A percentile compares a stretch with the other conserved stretches of the same genome.
Evolutionary conservation across 2,113 vertebrate species (phyloP).

Genomic region (Zosterops lateralis): DNA sequence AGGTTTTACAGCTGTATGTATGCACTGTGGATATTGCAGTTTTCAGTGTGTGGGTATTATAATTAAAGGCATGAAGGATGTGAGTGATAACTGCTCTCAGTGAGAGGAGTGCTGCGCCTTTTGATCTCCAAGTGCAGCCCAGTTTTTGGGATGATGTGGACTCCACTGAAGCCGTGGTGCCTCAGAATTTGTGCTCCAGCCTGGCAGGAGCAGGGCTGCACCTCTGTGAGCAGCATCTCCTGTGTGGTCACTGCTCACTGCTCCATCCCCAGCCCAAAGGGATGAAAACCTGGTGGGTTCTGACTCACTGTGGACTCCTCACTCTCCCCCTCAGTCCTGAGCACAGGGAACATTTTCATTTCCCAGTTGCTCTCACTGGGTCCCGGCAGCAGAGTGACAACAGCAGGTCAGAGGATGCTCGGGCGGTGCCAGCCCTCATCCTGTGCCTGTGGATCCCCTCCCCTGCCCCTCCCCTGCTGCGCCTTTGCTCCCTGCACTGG

Average conservation of each 20-base stretch:
- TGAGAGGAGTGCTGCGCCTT: neutral
- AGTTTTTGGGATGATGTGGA: neutral
- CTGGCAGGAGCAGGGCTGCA: neutral
- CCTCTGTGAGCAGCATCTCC: accelerated
- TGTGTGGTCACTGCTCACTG: accelerated
- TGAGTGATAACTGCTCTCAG: neutral
- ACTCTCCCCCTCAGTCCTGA: neutral
- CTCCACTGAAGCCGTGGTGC: neutral
- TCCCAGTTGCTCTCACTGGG: neutral
- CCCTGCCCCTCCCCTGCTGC: constrained; percentile 21
- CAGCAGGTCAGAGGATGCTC: neutral
- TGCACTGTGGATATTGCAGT: neutral
- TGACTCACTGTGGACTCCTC: accelerated
- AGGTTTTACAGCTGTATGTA: neutral
- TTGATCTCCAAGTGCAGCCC: neutral
- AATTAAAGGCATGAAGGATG: neutral
- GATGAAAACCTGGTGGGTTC: neutral
- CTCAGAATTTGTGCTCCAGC: accelerated
- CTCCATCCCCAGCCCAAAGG: neutral
- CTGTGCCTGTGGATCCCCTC: constrained; percentile 10
- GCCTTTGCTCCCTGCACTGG: constrained; percentile 30
- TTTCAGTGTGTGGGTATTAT: neutral
- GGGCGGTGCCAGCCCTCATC: neutral
- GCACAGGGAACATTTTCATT: neutral
- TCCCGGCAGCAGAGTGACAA: neutral